Evolutionary conservation across 2,888 invertebrate genomes (phyloP).

Genomic region (Drosophila mercatorum): DNA sequence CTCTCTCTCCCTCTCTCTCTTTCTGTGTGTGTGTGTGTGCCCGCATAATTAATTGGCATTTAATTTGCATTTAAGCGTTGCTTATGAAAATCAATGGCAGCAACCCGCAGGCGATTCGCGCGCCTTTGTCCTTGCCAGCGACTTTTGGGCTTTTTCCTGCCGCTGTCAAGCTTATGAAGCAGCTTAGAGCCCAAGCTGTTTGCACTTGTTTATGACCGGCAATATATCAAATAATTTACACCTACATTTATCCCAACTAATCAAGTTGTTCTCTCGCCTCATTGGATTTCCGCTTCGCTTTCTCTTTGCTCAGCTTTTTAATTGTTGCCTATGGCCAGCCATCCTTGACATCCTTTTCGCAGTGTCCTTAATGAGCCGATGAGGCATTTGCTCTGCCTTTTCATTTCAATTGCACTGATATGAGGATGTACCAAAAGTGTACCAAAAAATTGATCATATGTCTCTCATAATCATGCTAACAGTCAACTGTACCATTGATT

Average conservation of each 20-base stretch:
- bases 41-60: conserved; percentile 54
- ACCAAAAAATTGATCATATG: not conserved
- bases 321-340: not conserved
- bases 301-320: not conserved
- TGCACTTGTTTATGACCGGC: conserved; percentile 1
- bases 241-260: not conserved
- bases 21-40: conserved; percentile 12
- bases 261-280: not conserved
- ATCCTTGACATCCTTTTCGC: conserved; percentile 5
- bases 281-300: not conserved
- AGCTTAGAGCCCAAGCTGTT: not conserved
- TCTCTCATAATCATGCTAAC: not conserved
- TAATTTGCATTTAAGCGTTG: conserved; percentile 51
- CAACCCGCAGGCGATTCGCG: conserved; percentile 27
- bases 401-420: not conserved
- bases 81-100: conserved; percentile 43
- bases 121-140: conserved; percentile 12
- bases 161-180: not conserved
- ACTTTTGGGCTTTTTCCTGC: not conserved
- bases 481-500: not conserved
- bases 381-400: not conserved
- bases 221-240: not conserved
- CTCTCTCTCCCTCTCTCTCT: no score
- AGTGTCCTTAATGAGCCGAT: not conserved
- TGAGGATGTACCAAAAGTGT: not conserved